phyloP scores from a whole-genome alignment of 1,140 invertebrate species.

The Marisa cornuarietis region DNA sequence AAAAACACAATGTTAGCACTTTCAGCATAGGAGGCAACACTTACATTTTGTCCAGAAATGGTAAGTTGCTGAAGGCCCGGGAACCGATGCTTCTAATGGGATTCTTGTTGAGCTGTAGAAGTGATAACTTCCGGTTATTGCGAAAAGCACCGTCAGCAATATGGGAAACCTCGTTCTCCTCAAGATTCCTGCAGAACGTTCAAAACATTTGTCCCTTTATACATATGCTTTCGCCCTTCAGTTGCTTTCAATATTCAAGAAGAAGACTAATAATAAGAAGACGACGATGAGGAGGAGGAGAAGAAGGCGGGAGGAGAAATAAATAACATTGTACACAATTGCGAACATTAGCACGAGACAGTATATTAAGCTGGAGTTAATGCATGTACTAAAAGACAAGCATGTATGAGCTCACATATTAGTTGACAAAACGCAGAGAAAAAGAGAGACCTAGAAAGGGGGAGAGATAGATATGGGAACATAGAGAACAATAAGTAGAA shows the following conservation, averaged over 20 bases:
- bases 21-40: conserved; percentile 22
- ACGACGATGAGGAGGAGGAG: too few relatives aligned
- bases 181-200: conserved; percentile 39
- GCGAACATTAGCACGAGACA: too few relatives aligned
- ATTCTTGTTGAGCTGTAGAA: conserved; percentile 61
- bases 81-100: conserved; percentile 54
- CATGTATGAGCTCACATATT: too few relatives aligned
- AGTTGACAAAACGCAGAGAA: not conserved
- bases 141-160: conserved; percentile 49
- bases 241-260: too few relatives aligned
- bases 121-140: conserved; percentile 52
- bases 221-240: too few relatives aligned
- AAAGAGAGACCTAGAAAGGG: not conserved
- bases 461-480: not conserved
- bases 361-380: too few relatives aligned
- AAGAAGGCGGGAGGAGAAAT: not conserved
- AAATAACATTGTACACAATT: too few relatives aligned
- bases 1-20: not conserved
- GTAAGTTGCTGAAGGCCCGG: conserved; percentile 58
- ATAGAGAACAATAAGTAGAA: not conserved
- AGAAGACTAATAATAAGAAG: too few relatives aligned
- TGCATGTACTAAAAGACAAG: too few relatives aligned
- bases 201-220: too few relatives aligned
- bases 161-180: conserved; percentile 46
- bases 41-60: conserved; percentile 62